Conservation (phyloP, 2,113 vertebrate species). For the Sterna hirundo region DNA sequence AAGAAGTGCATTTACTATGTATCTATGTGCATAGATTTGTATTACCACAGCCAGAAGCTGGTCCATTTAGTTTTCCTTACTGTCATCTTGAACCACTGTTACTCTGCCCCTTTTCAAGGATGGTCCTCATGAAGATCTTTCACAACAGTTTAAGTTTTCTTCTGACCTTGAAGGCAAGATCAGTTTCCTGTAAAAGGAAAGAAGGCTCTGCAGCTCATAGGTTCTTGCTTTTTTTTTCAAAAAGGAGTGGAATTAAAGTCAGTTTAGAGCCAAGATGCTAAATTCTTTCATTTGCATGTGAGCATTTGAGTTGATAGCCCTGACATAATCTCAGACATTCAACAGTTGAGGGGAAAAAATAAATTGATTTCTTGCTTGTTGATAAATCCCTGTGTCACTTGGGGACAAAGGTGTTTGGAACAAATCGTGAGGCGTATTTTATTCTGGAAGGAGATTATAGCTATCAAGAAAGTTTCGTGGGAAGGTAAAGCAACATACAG, state of each 20-base stretch:
- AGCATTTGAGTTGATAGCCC: not conserved
- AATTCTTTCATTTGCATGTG: not conserved
- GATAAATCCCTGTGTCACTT: not conserved
- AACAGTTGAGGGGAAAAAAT: not conserved
- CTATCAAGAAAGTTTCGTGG: not conserved
- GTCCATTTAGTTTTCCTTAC: not conserved
- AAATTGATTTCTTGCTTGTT: not conserved
- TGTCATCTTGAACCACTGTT: not conserved
- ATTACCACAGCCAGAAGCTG: not conserved
- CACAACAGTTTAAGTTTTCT: not conserved
- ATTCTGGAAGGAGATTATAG: not conserved
- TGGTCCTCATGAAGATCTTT: not conserved
- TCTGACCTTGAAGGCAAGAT: not conserved
- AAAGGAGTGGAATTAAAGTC: not conserved
- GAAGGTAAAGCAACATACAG: not conserved
- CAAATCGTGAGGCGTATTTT: not conserved
- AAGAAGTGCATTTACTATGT: not conserved
- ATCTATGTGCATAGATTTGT: not conserved
- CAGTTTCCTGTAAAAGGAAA: not conserved
- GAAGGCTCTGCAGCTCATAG: not conserved
- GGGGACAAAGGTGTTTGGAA: not conserved
- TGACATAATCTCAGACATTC: not conserved
- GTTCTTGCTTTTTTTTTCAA: not conserved
- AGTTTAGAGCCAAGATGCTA: not conserved
- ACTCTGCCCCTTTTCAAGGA: not conserved